Evolutionary conservation across 2,113 vertebrate genomes (phyloP).

Genomic region (Verasper variegatus): DNA sequence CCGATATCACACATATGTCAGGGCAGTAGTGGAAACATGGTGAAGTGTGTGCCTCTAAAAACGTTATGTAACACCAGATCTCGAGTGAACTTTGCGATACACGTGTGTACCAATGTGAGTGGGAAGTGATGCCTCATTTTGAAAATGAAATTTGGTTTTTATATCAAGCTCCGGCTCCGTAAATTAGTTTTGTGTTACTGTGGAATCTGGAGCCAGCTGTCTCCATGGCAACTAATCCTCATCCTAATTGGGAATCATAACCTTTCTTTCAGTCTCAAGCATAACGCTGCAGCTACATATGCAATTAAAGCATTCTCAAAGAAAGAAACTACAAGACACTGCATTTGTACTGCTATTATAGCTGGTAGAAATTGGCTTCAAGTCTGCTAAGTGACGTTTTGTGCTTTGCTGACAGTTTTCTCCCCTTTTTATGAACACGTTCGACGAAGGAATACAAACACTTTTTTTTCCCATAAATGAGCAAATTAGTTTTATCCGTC

Average conservation of each 20-base stretch:
- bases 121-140: constrained; percentile 19
- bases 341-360: constrained; percentile 20
- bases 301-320: constrained; percentile 3
- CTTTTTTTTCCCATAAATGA: constrained; percentile 3
- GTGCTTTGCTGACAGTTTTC: constrained; percentile 31
- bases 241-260: constrained; percentile 46
- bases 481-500: background rate
- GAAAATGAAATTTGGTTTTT: constrained; percentile 17
- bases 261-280: constrained; percentile 22
- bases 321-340: background rate
- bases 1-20: background rate
- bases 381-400: constrained; percentile 26
- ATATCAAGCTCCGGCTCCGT: constrained; percentile 15
- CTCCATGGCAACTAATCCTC: constrained; percentile 66
- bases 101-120: constrained; percentile 15
- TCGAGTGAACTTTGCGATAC: constrained; percentile 20
- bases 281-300: constrained; percentile 37
- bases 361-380: constrained; percentile 7
- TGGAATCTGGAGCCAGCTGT: constrained; percentile 49
- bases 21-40: background rate
- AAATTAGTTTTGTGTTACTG: constrained; percentile 40
- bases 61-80: constrained; percentile 7
- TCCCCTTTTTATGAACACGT: background rate
- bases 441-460: background rate
- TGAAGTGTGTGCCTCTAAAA: background rate